Conservation (phyloP, 2,113 vertebrate species). For the Sardina pilchardus region DNA sequence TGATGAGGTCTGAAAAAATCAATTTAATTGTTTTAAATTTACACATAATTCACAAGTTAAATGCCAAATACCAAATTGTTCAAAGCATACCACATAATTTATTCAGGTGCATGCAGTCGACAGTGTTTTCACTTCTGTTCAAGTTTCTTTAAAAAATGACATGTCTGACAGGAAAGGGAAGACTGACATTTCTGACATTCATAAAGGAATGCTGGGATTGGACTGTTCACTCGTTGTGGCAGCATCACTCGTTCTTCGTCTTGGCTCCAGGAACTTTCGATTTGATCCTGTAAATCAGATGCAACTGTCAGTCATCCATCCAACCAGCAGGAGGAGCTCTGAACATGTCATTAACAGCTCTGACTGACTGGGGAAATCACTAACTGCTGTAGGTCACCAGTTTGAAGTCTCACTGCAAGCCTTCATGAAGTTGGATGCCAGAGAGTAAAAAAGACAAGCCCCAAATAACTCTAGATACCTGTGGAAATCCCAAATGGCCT, state of each 20-base stretch:
- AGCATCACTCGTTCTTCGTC: constrained; percentile 88
- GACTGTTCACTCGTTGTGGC: background rate
- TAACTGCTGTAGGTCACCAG: background rate
- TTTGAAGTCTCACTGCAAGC: background rate
- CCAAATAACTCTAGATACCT: too few relatives aligned
- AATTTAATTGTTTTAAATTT: background rate
- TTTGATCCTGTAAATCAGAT: constrained; percentile 81
- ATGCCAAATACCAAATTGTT: background rate
- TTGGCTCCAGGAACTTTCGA: constrained; percentile 98
- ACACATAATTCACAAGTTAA: background rate
- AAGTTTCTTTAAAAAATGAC: background rate
- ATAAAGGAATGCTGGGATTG: background rate
- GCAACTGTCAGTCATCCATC: background rate
- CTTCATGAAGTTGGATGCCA: background rate
- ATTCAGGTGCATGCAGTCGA: background rate
- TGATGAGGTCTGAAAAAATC: background rate
- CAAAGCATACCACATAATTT: background rate
- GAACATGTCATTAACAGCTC: background rate
- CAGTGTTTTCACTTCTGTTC: background rate
- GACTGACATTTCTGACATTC: background rate
- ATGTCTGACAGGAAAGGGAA: background rate
- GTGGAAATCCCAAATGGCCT: too few relatives aligned
- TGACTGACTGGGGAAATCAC: background rate
- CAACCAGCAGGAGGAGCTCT: background rate
- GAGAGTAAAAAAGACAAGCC: background rate